Evolutionary conservation across 2,797 vertebrate species (phyloP).

Genomic region (Huso huso): DNA sequence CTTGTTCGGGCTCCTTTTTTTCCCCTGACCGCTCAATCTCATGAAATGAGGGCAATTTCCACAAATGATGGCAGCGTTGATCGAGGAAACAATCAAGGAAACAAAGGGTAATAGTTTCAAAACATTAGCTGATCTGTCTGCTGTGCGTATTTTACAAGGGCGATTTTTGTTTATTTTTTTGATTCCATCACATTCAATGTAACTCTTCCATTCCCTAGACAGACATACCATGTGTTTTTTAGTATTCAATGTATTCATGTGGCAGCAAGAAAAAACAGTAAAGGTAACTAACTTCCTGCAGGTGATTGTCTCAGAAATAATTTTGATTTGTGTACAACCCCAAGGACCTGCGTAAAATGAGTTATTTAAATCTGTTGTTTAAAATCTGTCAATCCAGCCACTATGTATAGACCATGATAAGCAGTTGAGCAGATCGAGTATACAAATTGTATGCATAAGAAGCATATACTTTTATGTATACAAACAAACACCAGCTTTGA

Average conservation of each 20-base stretch:
- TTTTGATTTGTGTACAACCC: too few relatives aligned
- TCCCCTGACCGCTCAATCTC: background rate
- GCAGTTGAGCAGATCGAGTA: too few relatives aligned
- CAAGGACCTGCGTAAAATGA: too few relatives aligned
- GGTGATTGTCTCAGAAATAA: too few relatives aligned
- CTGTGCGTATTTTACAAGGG: background rate
- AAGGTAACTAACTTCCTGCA: too few relatives aligned
- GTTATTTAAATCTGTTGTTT: too few relatives aligned
- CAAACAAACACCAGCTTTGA: background rate
- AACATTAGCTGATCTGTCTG: background rate
- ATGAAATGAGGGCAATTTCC: constrained; percentile 1
- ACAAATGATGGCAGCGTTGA: background rate
- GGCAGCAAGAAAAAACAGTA: constrained; percentile 2
- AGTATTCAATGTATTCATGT: background rate
- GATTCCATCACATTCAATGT: background rate
- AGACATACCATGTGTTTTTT: background rate
- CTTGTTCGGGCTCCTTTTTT: background rate
- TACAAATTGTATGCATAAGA: too few relatives aligned
- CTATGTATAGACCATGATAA: too few relatives aligned
- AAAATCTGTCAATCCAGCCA: too few relatives aligned
- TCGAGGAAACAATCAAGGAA: background rate
- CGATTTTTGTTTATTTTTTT: background rate
- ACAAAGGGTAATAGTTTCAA: background rate
- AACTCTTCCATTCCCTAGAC: background rate
- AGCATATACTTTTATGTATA: background rate